Percentiles rank a stretch among this genome's conserved stretches.
Evolutionary conservation across 2,113 vertebrate genomes (phyloP).

Genomic region (human (Homo sapiens)): GRCh38 chr20:6587501-6588000

Average conservation of each 20-base stretch:
- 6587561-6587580: too few relatives aligned
- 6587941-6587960: background rate
- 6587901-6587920: background rate
- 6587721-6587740: background rate
- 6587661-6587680: background rate
- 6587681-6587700: background rate
- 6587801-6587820: background rate
- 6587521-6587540: too few relatives aligned
- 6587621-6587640: too few relatives aligned
- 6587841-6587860: background rate
- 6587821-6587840: background rate
- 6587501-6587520: background rate
- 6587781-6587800: background rate
- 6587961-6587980: slow-evolving; percentile 3
- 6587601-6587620: too few relatives aligned
- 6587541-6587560: too few relatives aligned
- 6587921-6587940: background rate
- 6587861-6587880: background rate
- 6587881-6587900: background rate
- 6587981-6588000: background rate
- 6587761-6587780: background rate
- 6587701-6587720: background rate
- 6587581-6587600: too few relatives aligned
- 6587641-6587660: too few relatives aligned
- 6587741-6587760: background rate